A percentile compares a stretch with the other conserved stretches of the same genome.
These are phyloP conservation scores for Oreochromis mossambicus DNA, from an alignment of 2,797 vertebrate species.

Conservation along the genomic window DNA sequence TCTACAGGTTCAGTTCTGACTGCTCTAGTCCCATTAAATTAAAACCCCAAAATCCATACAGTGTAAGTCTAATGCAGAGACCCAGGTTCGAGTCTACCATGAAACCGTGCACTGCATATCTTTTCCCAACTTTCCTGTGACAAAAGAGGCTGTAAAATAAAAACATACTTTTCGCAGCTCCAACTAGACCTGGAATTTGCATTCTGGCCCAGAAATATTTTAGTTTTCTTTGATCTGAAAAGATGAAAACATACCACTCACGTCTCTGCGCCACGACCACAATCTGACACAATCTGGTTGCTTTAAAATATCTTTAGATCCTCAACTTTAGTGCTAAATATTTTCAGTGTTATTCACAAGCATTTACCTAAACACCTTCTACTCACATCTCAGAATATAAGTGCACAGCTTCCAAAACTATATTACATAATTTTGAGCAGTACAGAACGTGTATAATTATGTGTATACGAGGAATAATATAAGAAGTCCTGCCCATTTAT, in stretches of 20 bases:
- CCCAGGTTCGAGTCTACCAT: neutral
- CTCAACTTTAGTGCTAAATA: neutral
- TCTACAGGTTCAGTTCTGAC: neutral
- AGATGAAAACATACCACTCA: neutral
- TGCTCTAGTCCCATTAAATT: neutral
- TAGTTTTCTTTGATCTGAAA: neutral
- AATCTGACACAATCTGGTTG: neutral
- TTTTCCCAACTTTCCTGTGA: neutral
- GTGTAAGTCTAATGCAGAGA: neutral
- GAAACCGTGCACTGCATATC: neutral
- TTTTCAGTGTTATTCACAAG: neutral
- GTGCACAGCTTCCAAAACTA: neutral
- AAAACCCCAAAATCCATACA: neutral
- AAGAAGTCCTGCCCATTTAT: neutral
- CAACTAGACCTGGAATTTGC: neutral
- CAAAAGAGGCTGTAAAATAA: neutral
- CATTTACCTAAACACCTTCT: neutral
- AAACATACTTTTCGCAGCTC: neutral
- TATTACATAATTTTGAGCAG: neutral
- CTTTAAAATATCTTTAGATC: neutral
- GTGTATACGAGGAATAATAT: neutral
- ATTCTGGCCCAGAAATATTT: neutral
- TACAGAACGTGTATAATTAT: neutral
- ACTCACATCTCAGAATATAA: neutral
- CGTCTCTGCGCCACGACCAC: neutral